A percentile compares a stretch with the other conserved stretches of the same genome.
These are phyloP conservation scores for Miniopterus natalensis DNA, from an alignment of 2,113 vertebrate species.

Conservation along the genomic window DNA sequence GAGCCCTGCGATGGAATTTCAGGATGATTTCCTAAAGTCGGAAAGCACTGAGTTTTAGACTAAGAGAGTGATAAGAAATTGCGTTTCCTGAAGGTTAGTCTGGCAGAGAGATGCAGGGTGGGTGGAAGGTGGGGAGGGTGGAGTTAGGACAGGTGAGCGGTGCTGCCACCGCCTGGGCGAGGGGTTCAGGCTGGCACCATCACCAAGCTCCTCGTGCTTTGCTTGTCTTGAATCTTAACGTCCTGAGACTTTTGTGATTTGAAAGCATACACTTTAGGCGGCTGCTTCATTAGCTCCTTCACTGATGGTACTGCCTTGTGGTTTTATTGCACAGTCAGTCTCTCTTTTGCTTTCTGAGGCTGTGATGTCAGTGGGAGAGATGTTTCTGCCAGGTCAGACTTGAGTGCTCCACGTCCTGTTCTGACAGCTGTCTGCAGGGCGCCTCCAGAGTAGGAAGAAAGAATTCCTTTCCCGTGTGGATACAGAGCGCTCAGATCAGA, in stretches of 20 bases:
- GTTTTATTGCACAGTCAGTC: not conserved
- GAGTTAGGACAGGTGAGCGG: not conserved
- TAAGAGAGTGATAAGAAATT: not conserved
- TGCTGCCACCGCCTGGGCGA: too few relatives aligned
- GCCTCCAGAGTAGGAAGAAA: too few relatives aligned
- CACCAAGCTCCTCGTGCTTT: not conserved
- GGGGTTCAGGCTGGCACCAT: not conserved
- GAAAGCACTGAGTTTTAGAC: not conserved
- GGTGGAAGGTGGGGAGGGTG: too few relatives aligned
- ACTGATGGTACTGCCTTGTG: not conserved
- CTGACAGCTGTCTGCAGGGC: too few relatives aligned
- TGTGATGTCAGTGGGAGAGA: not conserved
- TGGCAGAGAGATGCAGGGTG: too few relatives aligned
- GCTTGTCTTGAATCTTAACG: not conserved
- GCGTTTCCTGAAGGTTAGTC: not conserved
- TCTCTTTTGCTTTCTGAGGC: not conserved
- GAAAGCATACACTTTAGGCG: not conserved
- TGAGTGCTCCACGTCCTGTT: too few relatives aligned
- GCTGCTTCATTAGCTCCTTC: not conserved
- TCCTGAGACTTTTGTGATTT: not conserved
- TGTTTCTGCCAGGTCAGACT: too few relatives aligned
- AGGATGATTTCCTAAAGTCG: not conserved
- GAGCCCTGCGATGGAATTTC: not conserved
- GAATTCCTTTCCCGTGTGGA: conserved; percentile 27
- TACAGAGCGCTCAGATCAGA: not conserved